Evolutionary conservation across 92 coral and sea anemone genomes (phyloP).

Genomic region (Scolanthus callimorphus): DNA sequence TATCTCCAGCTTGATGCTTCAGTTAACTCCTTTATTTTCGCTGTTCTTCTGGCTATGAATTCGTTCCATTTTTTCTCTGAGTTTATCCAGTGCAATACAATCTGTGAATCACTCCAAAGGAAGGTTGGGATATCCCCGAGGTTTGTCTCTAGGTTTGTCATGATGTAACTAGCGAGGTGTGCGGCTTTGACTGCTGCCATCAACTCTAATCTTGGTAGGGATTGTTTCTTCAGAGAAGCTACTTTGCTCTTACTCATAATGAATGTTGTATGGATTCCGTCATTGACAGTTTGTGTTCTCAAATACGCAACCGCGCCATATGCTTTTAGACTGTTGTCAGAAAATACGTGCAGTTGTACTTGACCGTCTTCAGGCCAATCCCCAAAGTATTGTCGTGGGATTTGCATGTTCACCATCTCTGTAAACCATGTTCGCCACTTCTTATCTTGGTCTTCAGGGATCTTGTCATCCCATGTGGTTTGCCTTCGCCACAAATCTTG

Average conservation of each 20-base stretch:
- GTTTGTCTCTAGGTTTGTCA: constrained; percentile 2
- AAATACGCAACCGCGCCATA: constrained; percentile 37
- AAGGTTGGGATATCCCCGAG: background rate
- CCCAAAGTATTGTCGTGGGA: background rate
- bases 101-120: constrained; percentile 47
- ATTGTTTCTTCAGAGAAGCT: constrained; percentile 26
- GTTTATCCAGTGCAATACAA: constrained; percentile 47
- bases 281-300: no score
- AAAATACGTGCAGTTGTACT: constrained; percentile 26
- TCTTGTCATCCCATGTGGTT: constrained; percentile 2
- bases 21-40: constrained; percentile 14
- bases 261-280: constrained; percentile 7
- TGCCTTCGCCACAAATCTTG: constrained; percentile 3
- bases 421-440: background rate
- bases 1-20: constrained; percentile 17
- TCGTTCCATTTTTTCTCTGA: constrained; percentile 19
- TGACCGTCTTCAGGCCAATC: background rate
- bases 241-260: constrained; percentile 17
- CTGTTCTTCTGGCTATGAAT: constrained; percentile 15
- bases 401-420: background rate
- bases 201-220: constrained; percentile 35
- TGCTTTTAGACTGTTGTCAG: constrained; percentile 20
- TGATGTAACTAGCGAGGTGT: constrained; percentile 18
- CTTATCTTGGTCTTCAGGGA: background rate
- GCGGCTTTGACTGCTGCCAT: constrained; percentile 40